A percentile compares a stretch with the other conserved stretches of the same genome.
phyloP scores from a whole-genome alignment of 2,888 invertebrate species.

The Apeira syringaria region DNA sequence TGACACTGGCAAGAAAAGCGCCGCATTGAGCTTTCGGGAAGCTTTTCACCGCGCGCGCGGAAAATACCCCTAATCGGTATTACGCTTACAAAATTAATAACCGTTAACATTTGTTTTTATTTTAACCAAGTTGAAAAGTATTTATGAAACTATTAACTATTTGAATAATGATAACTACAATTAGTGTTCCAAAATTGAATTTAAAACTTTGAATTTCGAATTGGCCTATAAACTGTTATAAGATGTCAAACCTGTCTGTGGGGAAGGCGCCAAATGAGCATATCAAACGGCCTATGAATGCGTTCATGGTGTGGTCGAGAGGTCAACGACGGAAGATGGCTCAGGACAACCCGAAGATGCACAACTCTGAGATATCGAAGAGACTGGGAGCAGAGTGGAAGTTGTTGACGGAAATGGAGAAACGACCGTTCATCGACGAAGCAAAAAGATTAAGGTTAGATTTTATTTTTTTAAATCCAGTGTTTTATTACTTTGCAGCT shows the following conservation, averaged over 20 bases:
- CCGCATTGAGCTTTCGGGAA: conserved; percentile 79
- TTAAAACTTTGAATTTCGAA: conserved; percentile 15
- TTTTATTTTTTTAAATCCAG: too few species aligned
- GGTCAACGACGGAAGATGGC: conserved; percentile 96
- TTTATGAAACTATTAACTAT: neutral
- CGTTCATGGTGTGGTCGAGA: conserved; percentile 97
- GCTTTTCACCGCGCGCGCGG: conserved; percentile 75
- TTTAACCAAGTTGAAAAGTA: conserved; percentile 6
- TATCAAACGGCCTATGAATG: conserved; percentile 97
- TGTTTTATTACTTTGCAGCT: too few species aligned
- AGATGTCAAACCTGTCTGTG: conserved; percentile 57
- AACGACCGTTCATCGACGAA: conserved; percentile 95
- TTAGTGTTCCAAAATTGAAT: conserved; percentile 16
- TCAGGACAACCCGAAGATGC: conserved; percentile 97
- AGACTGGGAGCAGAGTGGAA: conserved; percentile 95
- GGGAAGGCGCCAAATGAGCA: conserved; percentile 85
- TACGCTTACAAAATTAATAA: conserved; percentile 27
- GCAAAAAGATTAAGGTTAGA: conserved; percentile 93
- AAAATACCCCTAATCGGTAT: conserved; percentile 33
- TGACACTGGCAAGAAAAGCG: conserved; percentile 79
- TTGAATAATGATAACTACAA: conserved; percentile 16
- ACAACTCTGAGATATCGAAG: conserved; percentile 95
- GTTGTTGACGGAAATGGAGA: conserved; percentile 92
- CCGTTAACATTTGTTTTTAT: conserved; percentile 5
- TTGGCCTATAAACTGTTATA: conserved; percentile 9